phyloP scores from a whole-genome alignment of 1,140 invertebrate genomes.

The Calosoma granatense region DNA sequence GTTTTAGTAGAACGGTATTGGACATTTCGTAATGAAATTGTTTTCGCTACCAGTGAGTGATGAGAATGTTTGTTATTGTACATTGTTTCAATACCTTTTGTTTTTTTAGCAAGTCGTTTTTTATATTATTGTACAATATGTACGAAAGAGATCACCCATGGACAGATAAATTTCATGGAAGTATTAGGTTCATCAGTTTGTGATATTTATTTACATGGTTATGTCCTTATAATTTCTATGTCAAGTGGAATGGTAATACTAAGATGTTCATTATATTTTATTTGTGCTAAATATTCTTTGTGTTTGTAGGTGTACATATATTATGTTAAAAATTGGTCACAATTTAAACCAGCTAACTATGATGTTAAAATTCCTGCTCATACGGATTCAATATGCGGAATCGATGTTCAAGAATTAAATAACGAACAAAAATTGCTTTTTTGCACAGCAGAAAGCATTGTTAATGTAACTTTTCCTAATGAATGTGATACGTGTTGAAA shows the following conservation, averaged over 20 bases:
- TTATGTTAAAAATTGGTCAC: slow-evolving; percentile 26
- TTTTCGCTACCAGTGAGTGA: slow-evolving; percentile 14
- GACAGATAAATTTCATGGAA: no score
- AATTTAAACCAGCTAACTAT: slow-evolving; percentile 25
- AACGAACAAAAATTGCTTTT: slow-evolving; percentile 25
- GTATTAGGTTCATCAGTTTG: not conserved
- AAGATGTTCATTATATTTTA: not conserved
- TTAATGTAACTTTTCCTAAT: no score
- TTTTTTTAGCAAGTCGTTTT: no score
- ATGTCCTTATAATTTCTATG: slow-evolving; percentile 27
- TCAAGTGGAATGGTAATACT: slow-evolving; percentile 20
- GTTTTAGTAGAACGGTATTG: not conserved
- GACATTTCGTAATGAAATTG: slow-evolving; percentile 13
- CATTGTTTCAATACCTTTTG: no score
- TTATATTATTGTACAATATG: no score
- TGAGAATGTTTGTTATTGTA: no score
- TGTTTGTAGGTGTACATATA: slow-evolving; percentile 28
- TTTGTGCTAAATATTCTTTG: not conserved
- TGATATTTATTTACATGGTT: slow-evolving; percentile 29
- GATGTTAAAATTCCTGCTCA: slow-evolving; percentile 23
- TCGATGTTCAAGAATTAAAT: slow-evolving; percentile 24
- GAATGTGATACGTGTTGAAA: no score
- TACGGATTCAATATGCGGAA: slow-evolving; percentile 26
- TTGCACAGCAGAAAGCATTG: no score
- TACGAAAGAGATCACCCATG: no score